Evolutionary conservation across 2,888 invertebrate genomes (phyloP), one percentile per base, ranked within the genome.

Genomic region (Lasioglossum oenotherae): DNA sequence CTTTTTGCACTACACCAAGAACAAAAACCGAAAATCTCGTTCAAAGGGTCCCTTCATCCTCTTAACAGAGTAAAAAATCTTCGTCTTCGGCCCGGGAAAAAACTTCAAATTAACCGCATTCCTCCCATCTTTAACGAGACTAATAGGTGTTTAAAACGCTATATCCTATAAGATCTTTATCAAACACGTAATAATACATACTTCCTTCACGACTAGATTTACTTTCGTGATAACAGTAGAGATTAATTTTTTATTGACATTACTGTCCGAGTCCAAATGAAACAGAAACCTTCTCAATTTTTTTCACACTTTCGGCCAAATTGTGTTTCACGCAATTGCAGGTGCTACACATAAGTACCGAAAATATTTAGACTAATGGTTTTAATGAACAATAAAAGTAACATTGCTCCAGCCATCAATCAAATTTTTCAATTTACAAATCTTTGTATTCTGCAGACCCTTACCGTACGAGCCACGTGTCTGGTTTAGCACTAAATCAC

Each of bases 21-120:
- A 67, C 67, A 67, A 67, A 35, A 67, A 67, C 67, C 19, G 19
- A 8, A 67, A 67, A 67, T 67, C 67, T 35, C 67, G 67, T 67
- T 67, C 67, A 67, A 67, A 3, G 35, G 35, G 31, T 35, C 67
- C 67, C 19, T 35, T 35, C 35, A 67, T 19, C 67, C 60, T 27
- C 27, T 16, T 67, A 31, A 31, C 35, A 35, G 67, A 19, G 27
- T 31, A 67, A 35, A 35, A 67, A 67, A 67, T 67, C 35, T 35
- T 67, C 35, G 1, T 67, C 31, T 31, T 67, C 35, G 19, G 8
- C 35, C 35, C 19, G 1, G 8, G 67, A 35, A 23, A 67, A 31
- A 67, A 67, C 67, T 23, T 67, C 35, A 35, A 67, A 67, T 67
- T 67, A 35, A 31, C 67, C 23, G 35, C 35, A 35, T 67, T 67